phyloP scores from a whole-genome alignment of 2,797 vertebrate genomes.

The Gadopsis bispinosus region DNA sequence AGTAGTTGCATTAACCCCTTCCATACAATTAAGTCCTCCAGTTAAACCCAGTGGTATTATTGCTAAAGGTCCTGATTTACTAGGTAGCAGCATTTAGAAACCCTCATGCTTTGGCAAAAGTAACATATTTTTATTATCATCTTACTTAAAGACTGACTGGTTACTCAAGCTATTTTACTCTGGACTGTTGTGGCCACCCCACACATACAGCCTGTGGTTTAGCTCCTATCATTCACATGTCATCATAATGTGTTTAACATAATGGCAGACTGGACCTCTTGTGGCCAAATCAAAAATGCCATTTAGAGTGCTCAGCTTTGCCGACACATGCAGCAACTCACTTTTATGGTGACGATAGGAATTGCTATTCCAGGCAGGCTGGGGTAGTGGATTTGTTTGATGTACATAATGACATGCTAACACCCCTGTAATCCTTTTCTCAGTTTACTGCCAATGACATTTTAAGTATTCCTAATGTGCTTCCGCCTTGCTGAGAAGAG shows the following conservation, averaged over 20 bases:
- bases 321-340: slow-evolving; percentile 6
- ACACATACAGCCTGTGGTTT: neutral
- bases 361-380: slow-evolving; percentile 58
- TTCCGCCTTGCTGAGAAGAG: slow-evolving; percentile 44
- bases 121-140: neutral
- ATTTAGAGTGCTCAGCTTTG: slow-evolving; percentile 32
- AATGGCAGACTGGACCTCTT: slow-evolving; percentile 33
- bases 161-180: neutral
- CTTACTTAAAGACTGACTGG: neutral
- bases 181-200: neutral
- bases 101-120: neutral
- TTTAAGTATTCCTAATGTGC: slow-evolving; percentile 71
- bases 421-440: slow-evolving; percentile 68
- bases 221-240: slow-evolving; percentile 20
- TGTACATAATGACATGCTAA: slow-evolving; percentile 71
- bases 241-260: slow-evolving; percentile 31
- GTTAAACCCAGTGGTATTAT: neutral
- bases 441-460: slow-evolving; percentile 69
- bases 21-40: neutral
- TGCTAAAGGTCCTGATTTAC: neutral
- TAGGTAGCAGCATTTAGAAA: neutral
- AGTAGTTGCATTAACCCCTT: slow-evolving; percentile 50
- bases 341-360: slow-evolving; percentile 20
- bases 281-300: slow-evolving; percentile 40
- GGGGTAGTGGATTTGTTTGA: slow-evolving; percentile 67